These are phyloP conservation scores for honey bee (Apis mellifera) DNA, from an alignment of 1,140 invertebrate species.

Conservation along the genomic window DNA sequence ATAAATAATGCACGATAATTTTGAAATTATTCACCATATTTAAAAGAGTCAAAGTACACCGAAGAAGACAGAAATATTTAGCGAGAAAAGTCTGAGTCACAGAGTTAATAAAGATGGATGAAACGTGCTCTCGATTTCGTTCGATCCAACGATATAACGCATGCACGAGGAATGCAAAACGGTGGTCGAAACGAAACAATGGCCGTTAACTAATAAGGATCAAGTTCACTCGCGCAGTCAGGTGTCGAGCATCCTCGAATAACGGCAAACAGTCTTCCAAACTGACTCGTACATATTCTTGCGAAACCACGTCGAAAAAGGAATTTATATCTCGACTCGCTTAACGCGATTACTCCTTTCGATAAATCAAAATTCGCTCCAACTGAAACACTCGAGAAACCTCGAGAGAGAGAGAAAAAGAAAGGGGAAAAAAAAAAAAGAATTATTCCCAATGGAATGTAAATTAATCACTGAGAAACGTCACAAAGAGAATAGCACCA, in stretches of 20 bases:
- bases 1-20: neutral
- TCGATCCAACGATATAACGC: neutral
- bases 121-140: neutral
- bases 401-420: too few species aligned
- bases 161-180: constrained; percentile 8
- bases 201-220: constrained; percentile 24
- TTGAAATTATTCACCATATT: neutral
- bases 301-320: neutral
- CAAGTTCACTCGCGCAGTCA: constrained; percentile 2
- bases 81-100: too few species aligned
- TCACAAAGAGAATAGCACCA: neutral
- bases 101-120: too few species aligned
- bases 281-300: neutral
- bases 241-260: neutral
- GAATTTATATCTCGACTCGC: too few species aligned
- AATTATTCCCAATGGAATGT: neutral
- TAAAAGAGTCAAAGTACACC: neutral
- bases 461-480: neutral
- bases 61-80: too few species aligned
- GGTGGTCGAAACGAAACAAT: constrained; percentile 26
- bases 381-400: too few species aligned
- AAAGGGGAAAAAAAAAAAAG: neutral
- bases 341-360: too few species aligned
- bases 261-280: neutral
- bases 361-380: too few species aligned